Conservation (phyloP, 2,888 invertebrate genomes). For the Leptopilina drosophilae region DNA sequence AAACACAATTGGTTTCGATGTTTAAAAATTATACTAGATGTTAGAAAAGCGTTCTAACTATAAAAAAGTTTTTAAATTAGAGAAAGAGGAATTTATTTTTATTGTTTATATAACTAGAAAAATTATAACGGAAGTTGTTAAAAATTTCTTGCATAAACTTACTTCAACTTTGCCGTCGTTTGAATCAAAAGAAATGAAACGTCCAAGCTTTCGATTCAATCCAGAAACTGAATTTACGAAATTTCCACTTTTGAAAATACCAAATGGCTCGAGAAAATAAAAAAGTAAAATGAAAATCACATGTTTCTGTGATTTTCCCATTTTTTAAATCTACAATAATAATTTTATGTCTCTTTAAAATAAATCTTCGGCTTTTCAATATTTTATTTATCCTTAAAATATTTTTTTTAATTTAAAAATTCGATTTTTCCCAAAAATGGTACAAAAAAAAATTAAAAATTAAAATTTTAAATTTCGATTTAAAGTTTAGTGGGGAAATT, state of each 20-base stretch:
- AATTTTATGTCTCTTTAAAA: too few relatives aligned
- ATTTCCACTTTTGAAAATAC: slow-evolving; percentile 16
- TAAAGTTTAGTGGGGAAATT: background rate
- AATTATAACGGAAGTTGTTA: background rate
- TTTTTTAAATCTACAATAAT: slow-evolving; percentile 15
- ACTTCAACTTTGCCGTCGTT: slow-evolving; percentile 79
- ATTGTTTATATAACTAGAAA: too few relatives aligned
- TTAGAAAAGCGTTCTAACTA: too few relatives aligned
- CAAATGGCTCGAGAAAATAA: slow-evolving; percentile 11
- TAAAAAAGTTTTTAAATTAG: too few relatives aligned
- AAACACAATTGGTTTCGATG: too few relatives aligned
- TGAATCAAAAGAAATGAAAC: slow-evolving; percentile 80
- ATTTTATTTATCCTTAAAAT: too few relatives aligned
- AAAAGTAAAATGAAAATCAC: background rate
- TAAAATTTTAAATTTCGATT: too few relatives aligned
- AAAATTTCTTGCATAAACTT: slow-evolving; percentile 68
- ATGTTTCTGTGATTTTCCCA: background rate
- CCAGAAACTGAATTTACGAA: background rate
- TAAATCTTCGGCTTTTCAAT: too few relatives aligned
- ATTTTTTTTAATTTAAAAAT: too few relatives aligned
- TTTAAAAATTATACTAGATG: background rate
- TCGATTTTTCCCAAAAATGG: too few relatives aligned
- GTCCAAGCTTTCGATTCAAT: slow-evolving; percentile 58
- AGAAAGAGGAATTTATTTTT: too few relatives aligned
- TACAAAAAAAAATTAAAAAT: too few relatives aligned